Evolutionary conservation across 2,888 invertebrate species (phyloP).

Genomic region (Pristionchus arcanus): DNA sequence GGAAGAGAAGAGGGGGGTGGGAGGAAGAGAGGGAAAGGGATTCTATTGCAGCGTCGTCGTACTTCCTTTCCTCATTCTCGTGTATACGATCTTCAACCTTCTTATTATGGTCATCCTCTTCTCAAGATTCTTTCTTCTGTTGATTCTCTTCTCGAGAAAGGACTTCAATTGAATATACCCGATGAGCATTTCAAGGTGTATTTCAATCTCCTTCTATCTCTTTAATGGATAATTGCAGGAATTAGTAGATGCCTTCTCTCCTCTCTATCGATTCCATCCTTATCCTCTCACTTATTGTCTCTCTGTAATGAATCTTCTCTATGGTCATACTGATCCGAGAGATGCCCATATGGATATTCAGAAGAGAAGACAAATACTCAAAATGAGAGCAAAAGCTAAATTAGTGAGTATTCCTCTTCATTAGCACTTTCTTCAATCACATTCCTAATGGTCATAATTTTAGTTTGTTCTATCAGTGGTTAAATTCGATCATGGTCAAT

Average conservation of each 20-base stretch:
- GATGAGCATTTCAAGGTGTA: slow-evolving; percentile 39
- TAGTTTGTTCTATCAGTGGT: slow-evolving; percentile 23
- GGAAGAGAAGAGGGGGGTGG: neutral
- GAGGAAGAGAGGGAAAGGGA: neutral
- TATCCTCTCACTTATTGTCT: slow-evolving; percentile 45
- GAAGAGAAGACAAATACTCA: slow-evolving; percentile 25
- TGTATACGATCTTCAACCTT: neutral
- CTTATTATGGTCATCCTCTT: slow-evolving; percentile 47
- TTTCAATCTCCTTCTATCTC: neutral
- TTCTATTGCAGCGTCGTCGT: neutral
- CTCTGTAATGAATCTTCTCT: slow-evolving; percentile 31
- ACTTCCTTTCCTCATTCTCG: neutral
- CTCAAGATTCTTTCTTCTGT: slow-evolving; percentile 43
- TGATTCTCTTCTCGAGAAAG: slow-evolving; percentile 50
- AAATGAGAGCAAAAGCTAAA: slow-evolving; percentile 6
- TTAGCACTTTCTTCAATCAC: neutral
- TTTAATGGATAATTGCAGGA: neutral
- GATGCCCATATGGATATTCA: neutral
- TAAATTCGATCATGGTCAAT: neutral
- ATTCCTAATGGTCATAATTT: neutral
- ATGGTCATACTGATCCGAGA: slow-evolving; percentile 33
- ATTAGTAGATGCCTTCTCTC: slow-evolving; percentile 46
- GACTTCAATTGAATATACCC: slow-evolving; percentile 34
- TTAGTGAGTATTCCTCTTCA: neutral
- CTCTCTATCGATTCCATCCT: slow-evolving; percentile 53